Evolutionary conservation across 2,113 vertebrate genomes (phyloP).

Genomic region (Lynx canadensis): DNA sequence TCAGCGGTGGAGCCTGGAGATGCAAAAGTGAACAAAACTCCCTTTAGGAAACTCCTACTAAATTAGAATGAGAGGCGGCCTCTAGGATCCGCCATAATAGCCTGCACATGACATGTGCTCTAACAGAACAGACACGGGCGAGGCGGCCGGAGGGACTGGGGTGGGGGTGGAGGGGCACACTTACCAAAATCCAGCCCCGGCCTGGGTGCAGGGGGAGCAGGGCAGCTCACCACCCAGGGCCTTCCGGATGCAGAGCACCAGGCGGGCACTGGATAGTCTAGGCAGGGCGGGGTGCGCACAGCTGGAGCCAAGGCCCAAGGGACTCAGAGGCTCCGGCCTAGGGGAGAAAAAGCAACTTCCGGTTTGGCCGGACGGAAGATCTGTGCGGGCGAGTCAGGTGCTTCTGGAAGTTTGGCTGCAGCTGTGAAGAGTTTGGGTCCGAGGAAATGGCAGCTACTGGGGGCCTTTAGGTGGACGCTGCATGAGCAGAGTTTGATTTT

Average conservation of each 20-base stretch:
- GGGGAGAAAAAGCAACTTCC: neutral
- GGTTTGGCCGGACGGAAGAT: neutral
- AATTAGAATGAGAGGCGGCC: neutral
- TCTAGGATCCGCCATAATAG: neutral
- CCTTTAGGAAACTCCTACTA: neutral
- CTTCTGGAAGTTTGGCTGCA: neutral
- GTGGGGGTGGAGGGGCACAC: no score
- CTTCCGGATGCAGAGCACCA: neutral
- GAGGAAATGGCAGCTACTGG: neutral
- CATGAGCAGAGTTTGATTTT: neutral
- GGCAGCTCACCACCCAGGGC: neutral
- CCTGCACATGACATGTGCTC: no score
- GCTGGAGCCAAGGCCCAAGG: neutral
- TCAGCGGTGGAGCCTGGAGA: neutral
- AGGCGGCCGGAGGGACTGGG: accelerated
- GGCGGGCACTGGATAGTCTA: neutral
- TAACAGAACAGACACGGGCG: neutral
- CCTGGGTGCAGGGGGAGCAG: neutral
- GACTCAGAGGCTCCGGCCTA: neutral
- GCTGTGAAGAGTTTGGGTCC: neutral
- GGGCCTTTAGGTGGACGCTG: neutral
- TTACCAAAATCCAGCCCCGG: neutral
- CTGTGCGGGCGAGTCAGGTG: neutral
- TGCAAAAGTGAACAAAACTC: neutral
- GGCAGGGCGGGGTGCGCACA: neutral